Evolutionary conservation across 2,113 vertebrate genomes (phyloP).

Genomic region (Pardalotus punctatus): DNA sequence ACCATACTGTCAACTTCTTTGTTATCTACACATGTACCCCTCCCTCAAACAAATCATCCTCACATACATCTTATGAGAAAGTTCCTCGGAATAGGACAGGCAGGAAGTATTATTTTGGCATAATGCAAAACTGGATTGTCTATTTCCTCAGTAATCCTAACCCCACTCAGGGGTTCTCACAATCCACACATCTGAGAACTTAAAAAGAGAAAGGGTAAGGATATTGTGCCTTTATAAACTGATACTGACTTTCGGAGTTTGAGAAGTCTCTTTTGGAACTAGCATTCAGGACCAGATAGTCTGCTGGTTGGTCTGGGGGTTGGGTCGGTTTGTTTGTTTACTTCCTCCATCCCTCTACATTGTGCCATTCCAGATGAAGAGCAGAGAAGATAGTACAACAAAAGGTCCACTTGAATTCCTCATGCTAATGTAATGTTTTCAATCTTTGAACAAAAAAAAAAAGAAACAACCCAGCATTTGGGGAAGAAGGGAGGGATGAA

Average conservation of each 20-base stretch:
- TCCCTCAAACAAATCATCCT: not conserved
- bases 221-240: not conserved
- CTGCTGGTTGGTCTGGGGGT: not conserved
- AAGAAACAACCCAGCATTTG: not conserved
- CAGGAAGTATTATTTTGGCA: not conserved
- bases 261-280: not conserved
- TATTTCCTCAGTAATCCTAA: not conserved
- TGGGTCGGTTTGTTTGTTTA: not conserved
- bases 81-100: not conserved
- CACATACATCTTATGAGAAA: not conserved
- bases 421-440: not conserved
- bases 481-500: not conserved
- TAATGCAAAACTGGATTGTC: not conserved
- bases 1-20: not conserved
- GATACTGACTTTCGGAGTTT: not conserved
- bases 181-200: not conserved
- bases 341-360: not conserved
- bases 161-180: not conserved
- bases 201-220: not conserved
- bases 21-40: rapidly evolving
- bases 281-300: not conserved
- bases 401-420: not conserved
- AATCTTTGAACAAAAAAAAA: not conserved
- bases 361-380: not conserved
- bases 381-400: not conserved